phyloP scores from a whole-genome alignment of 2,888 invertebrate species.

The Eupithecia insigniata region DNA sequence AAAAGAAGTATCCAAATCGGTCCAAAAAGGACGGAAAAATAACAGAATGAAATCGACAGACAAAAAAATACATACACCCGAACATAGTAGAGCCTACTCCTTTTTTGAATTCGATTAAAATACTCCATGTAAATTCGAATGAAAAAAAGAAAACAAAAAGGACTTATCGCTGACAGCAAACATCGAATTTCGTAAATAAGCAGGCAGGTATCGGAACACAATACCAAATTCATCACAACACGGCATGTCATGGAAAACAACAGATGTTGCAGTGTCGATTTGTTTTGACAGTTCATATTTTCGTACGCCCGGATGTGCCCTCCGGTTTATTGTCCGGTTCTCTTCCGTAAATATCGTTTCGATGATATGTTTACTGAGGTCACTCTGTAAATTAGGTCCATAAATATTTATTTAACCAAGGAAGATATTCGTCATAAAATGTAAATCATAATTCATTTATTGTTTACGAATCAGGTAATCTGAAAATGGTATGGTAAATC shows the following conservation, averaged over 20 bases:
- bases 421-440: background rate
- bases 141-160: background rate
- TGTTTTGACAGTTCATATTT: slow-evolving; percentile 43
- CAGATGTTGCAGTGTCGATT: slow-evolving; percentile 39
- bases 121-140: background rate
- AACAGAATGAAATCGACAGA: too few species aligned
- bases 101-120: too few species aligned
- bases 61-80: too few species aligned
- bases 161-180: background rate
- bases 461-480: too few species aligned
- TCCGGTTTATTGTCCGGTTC: slow-evolving; percentile 21
- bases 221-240: slow-evolving; percentile 32
- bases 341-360: slow-evolving; percentile 25
- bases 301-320: slow-evolving; percentile 23
- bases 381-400: background rate
- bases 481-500: too few species aligned
- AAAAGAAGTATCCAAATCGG: too few species aligned
- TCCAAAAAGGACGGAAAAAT: too few species aligned
- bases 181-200: slow-evolving; percentile 10
- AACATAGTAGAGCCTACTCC: too few species aligned
- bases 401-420: background rate
- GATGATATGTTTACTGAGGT: slow-evolving; percentile 1
- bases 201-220: slow-evolving; percentile 15
- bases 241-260: slow-evolving; percentile 31
- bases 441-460: background rate